phyloP scores from a whole-genome alignment of 2,888 invertebrate species.

The Apodemia mormo region DNA sequence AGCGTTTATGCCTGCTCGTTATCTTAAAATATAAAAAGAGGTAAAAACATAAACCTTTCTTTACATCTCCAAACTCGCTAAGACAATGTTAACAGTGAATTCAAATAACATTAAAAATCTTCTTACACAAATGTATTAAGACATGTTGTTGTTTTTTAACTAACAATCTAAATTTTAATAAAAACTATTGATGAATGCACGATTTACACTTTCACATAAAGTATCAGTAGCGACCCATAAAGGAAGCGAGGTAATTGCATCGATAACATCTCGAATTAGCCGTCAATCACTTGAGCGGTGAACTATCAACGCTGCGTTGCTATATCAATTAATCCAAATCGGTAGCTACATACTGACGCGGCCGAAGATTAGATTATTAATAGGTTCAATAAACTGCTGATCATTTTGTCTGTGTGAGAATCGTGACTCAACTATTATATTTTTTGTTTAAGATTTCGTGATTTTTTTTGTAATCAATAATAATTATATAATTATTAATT shows the following conservation, averaged over 20 bases:
- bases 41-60: no score
- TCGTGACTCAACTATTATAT: constrained; percentile 17
- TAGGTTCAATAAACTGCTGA: constrained; percentile 64
- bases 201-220: constrained; percentile 28
- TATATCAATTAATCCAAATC: constrained; percentile 78
- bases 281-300: constrained; percentile 69
- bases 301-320: constrained; percentile 63
- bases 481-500: no score
- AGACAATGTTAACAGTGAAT: no score
- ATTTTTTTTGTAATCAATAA: no score
- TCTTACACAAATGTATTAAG: no score
- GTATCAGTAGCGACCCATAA: constrained; percentile 37
- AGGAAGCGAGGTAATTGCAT: constrained; percentile 60
- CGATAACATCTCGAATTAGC: constrained; percentile 77
- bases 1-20: no score
- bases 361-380: constrained; percentile 69
- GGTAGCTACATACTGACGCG: constrained; percentile 67
- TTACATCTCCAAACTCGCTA: no score
- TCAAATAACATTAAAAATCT: no score
- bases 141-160: background rate
- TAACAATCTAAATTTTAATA: constrained; percentile 17
- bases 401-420: constrained; percentile 47
- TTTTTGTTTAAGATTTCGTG: no score
- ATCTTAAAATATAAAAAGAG: no score
- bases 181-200: constrained; percentile 11